Percentiles rank a stretch among this genome's conserved stretches.
These are phyloP conservation scores for Leptinotarsa defecta DNA, from an alignment of 1,140 invertebrate genomes.

Conservation along the genomic window DNA sequence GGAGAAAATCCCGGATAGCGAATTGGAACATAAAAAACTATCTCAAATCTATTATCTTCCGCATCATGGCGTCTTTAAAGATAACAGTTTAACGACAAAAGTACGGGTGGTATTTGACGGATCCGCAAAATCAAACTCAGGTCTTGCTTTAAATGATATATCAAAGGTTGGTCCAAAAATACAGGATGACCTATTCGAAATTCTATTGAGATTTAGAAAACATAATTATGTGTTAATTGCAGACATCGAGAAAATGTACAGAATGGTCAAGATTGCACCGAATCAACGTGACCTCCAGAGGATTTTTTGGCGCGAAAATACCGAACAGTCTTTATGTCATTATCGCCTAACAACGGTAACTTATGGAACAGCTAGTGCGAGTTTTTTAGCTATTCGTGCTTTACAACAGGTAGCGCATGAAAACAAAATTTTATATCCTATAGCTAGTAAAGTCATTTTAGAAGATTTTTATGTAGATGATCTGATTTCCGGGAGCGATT, in stretches of 20 bases:
- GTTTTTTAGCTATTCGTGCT: conserved; percentile 51
- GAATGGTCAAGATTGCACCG: background rate
- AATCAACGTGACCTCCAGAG: conserved; percentile 40
- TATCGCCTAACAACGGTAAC: conserved; percentile 54
- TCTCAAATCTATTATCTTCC: background rate
- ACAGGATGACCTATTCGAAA: conserved; percentile 40
- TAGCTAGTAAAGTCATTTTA: conserved; percentile 44
- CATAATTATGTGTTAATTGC: conserved; percentile 46
- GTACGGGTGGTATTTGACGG: conserved; percentile 19
- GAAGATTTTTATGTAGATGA: conserved; percentile 59
- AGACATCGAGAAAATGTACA: conserved; percentile 55
- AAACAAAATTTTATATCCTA: conserved; percentile 47
- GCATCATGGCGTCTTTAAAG: background rate
- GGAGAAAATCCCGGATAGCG: conserved; percentile 20
- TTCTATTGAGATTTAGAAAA: conserved; percentile 49
- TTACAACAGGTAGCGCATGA: conserved; percentile 46
- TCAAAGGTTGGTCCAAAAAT: conserved; percentile 42
- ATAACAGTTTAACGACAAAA: background rate
- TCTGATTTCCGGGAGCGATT: conserved; percentile 52
- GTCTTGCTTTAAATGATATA: conserved; percentile 46
- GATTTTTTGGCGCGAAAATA: conserved; percentile 55
- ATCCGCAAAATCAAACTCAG: conserved; percentile 40
- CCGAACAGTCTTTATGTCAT: conserved; percentile 38
- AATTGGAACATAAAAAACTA: background rate
- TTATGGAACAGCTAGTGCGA: conserved; percentile 53